Conservation (phyloP, 2,888 invertebrate genomes). For the Cylloceria caligata region DNA sequence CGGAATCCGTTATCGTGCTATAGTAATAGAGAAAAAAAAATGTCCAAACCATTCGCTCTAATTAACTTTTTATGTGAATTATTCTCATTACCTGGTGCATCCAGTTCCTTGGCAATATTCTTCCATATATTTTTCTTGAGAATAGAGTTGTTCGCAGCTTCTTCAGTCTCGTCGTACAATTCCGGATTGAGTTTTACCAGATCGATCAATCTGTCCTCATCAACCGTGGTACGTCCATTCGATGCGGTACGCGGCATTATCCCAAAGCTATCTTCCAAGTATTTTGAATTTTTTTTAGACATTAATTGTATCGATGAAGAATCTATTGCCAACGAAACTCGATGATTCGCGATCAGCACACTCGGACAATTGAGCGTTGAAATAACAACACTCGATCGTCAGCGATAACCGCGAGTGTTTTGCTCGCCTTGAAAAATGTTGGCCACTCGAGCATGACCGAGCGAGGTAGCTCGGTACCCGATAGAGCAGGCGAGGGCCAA, state of each 20-base stretch:
- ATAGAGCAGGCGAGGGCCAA: neutral
- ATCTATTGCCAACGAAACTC: too few species aligned
- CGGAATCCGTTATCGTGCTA: conserved; percentile 48
- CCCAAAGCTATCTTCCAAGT: neutral
- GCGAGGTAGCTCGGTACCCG: neutral
- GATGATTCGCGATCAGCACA: neutral
- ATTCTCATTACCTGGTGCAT: conserved; percentile 67
- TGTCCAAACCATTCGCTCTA: neutral
- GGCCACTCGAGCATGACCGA: conserved; percentile 25
- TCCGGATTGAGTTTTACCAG: conserved; percentile 68
- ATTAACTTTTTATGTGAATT: conserved; percentile 12
- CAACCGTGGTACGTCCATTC: conserved; percentile 47
- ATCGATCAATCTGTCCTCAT: conserved; percentile 69
- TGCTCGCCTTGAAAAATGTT: conserved; percentile 12
- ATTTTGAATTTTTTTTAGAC: neutral
- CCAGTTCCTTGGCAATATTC: conserved; percentile 67
- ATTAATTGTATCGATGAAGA: neutral
- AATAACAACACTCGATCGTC: conserved; percentile 49
- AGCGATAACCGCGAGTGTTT: conserved; percentile 35
- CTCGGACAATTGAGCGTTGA: conserved; percentile 51
- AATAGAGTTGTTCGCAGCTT: conserved; percentile 41
- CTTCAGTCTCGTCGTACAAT: conserved; percentile 67
- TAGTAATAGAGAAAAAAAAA: conserved; percentile 49
- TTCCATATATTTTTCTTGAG: conserved; percentile 67
- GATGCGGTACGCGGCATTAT: conserved; percentile 59